Base-by-base conservation (phyloP, 2,797 vertebrate species). In the Spinibarbus caldwelli region DNA sequence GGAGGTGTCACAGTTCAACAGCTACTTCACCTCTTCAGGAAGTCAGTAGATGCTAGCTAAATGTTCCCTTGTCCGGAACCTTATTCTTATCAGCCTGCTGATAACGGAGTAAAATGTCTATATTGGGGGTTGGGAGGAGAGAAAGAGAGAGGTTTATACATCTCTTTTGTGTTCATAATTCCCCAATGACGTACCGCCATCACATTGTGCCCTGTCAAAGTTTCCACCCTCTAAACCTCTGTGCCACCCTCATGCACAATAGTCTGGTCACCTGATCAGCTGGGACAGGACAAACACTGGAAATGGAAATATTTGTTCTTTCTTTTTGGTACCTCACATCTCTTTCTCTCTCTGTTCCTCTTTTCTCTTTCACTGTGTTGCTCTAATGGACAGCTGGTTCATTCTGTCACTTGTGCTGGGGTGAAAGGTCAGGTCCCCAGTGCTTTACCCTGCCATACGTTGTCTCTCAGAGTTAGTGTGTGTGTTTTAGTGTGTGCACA, bases 371-470 rank as follows among this genome's bases (percentile, higher is more conserved):
- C 6, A 45, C 11, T 41, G 1, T 11, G 45, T 85, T 2, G 41
- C 11, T 31, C 78, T 86, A 86, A 86, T 70, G 47, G 87, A 83
- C 89, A 88, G 89, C 83, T 89, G 87, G 86, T 79, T 85, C 36
- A 79, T 71, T 89, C 83, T 88, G 87, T 89, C 84, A 73, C 85
- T 89, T 73, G 68, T 88, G 83, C 76, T 41, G 31, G 78, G 86
- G 83, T 88, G 66, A 90, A 88, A 85, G 86, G 83, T 80, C 86
- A 83, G n/a, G 76, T 86, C 88, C 80, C 79, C 47, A 31, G 87
- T 86, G 86, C 41, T 59, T 12, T 52, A 67, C 71, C 81, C 38
- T 52, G 21, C 78, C 82, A 45, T 81, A 84, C 71, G 77, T 26
- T 29, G 31, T 80, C 75, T 36, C 62, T 78, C 36, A 73, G 67